Conservation (phyloP, 1,140 invertebrate genomes). For the Listronotus oregonensis region DNA sequence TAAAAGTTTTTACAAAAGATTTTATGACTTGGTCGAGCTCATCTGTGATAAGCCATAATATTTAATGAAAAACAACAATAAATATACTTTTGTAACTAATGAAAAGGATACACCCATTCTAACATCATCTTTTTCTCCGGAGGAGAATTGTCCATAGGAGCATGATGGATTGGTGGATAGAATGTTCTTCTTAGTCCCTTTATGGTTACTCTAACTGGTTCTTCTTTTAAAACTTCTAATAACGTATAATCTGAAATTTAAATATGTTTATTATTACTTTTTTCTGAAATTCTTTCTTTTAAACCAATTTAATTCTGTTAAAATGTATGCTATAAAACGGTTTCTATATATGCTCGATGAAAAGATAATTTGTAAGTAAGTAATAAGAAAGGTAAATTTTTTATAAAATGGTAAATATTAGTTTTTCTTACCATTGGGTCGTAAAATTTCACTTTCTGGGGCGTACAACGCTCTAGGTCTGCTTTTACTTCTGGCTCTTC, state of each 20-base stretch:
- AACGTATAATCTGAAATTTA: constrained; percentile 73
- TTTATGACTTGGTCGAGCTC: too few species aligned
- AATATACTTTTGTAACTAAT: background rate
- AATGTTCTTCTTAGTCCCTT: constrained; percentile 82
- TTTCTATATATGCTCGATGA: too few species aligned
- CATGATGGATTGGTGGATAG: constrained; percentile 83
- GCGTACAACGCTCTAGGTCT: constrained; percentile 78
- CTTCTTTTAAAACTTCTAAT: constrained; percentile 81
- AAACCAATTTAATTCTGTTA: too few species aligned
- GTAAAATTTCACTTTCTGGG: constrained; percentile 76
- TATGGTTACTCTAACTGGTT: constrained; percentile 82
- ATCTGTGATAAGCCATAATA: too few species aligned
- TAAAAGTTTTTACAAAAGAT: too few species aligned
- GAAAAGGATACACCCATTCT: constrained; percentile 87
- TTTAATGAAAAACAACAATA: too few species aligned
- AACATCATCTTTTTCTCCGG: constrained; percentile 86
- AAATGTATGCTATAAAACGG: too few species aligned
- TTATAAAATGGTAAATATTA: too few species aligned
- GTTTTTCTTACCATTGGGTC: constrained; percentile 65
- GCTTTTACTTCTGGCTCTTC: constrained; percentile 78
- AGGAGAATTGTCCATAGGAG: constrained; percentile 78
- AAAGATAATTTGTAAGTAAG: too few species aligned
- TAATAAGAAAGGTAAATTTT: too few species aligned
- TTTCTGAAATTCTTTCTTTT: too few species aligned
- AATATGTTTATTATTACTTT: too few species aligned